Base-by-base conservation (phyloP, 2,888 invertebrate genomes). In the Cotesia congregata region DNA sequence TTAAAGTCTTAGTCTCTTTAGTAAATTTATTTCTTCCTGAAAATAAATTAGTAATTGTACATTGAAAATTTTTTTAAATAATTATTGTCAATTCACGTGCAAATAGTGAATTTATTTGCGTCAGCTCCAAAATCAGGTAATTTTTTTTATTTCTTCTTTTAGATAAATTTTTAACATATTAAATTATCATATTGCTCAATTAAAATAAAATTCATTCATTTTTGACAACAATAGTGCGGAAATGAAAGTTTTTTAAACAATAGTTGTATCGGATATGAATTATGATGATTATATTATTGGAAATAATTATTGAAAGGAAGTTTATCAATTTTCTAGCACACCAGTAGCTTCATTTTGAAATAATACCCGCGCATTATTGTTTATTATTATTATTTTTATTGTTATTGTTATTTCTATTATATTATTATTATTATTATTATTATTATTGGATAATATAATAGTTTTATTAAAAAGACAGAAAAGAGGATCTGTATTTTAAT, bases 401-500 rank as follows among this genome's bases (percentile, higher is more conserved):
- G 30, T 3, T 72, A 39, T 17, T 12, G 9, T n/a, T n/a, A n/a
- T n/a, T n/a, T n/a, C n/a, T n/a, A n/a, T n/a, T n/a, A n/a, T n/a
- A n/a, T n/a, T n/a, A n/a, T n/a, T n/a, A n/a, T n/a, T n/a, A n/a
- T n/a, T n/a, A n/a, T n/a, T 17, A 30, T 38, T 72, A 61, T n/a
- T 72, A 30, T 62, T 17, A 38, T 40, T 38, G 17, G 5, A 40
- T 61, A 61, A 62, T 60, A 39, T 9, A 39, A 62, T 12, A 17
- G 20, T 7, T 12, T 17, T 17, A 12, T 7, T 17, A 60, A 4
- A 20, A 15, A 4, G 5, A 12, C 12, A 50, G 50, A n/a, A n/a
- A n/a, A n/a, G n/a, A 50, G 50, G 15, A 67, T 30, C 17, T 73
- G 38, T 30, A 38, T 73, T 62, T 67, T 73, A 73, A 73, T 73